Percentiles rank a stretch among this genome's conserved stretches.
phyloP scores from a whole-genome alignment of 2,797 vertebrate species.

The Toxotes lorentzi region DNA sequence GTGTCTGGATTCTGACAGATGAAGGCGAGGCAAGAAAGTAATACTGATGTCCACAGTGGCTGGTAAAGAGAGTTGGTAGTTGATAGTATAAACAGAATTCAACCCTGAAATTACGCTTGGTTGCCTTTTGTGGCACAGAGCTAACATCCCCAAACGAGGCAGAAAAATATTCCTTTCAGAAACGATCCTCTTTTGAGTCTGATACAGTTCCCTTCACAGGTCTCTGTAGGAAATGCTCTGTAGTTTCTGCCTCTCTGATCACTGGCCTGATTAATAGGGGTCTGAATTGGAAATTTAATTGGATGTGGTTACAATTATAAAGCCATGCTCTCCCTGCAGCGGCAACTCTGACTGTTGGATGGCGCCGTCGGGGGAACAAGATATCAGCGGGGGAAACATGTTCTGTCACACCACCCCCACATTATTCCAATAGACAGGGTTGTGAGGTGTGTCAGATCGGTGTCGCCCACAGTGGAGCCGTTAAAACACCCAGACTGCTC shows the following conservation, averaged over 20 bases:
- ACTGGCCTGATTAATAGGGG: slow-evolving; percentile 79
- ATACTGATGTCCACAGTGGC: background rate
- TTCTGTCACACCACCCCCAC: slow-evolving; percentile 66
- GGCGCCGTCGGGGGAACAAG: slow-evolving; percentile 56
- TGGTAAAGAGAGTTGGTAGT: background rate
- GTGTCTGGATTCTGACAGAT: background rate
- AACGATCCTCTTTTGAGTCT: slow-evolving; percentile 20
- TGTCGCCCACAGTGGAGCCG: slow-evolving; percentile 54
- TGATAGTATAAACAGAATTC: no score
- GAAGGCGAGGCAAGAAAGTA: background rate
- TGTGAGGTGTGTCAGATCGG: slow-evolving; percentile 69
- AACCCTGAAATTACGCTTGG: slow-evolving; percentile 10
- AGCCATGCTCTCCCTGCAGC: slow-evolving; percentile 60
- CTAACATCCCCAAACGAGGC: slow-evolving; percentile 4
- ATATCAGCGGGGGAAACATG: slow-evolving; percentile 58
- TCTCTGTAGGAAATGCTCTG: slow-evolving; percentile 61
- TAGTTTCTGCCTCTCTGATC: slow-evolving; percentile 69
- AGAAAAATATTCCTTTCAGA: slow-evolving; percentile 28
- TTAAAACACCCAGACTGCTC: slow-evolving; percentile 50
- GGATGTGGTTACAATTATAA: slow-evolving; percentile 81
- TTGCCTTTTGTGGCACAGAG: background rate
- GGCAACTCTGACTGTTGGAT: slow-evolving; percentile 38
- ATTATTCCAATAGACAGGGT: slow-evolving; percentile 54
- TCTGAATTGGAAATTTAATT: slow-evolving; percentile 82
- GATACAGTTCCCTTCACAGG: slow-evolving; percentile 27